Evolutionary conservation across 2,113 vertebrate species (phyloP), one percentile per base, ranked within the genome.

Genomic region (Tinamus guttatus): DNA sequence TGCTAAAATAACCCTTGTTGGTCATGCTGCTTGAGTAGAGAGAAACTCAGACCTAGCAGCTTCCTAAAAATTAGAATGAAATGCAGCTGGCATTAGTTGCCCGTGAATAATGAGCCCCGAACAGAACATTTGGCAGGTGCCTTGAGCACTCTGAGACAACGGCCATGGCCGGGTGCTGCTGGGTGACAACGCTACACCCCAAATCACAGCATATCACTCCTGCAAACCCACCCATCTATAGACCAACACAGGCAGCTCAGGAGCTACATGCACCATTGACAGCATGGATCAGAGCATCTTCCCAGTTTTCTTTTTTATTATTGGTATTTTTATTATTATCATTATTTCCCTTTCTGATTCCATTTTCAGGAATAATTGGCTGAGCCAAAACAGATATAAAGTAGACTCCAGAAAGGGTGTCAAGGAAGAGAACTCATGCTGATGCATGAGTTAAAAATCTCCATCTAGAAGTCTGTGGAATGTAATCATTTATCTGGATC

Each of bases 51-150:
- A 21, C 45, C 65, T 51, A 45, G 47, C 18, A 62, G 56, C 13
- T 89, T 68, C 60, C 64, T 64, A 93, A 94, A 92, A 94, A 80
- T 68, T 56, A 82, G 63, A 85, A 73, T 87, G 60, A 87, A 87
- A 64, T 54, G 65, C 1, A 85, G 75, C 51, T 91, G 89, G 38
- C 58, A 73, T 87, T 87, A 94, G 77, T 78, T 76, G 85, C 52
- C 34, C 69, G 70, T 78, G 81, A 93, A 67, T 89, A 91, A 90
- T 8, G 11, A 58, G 45, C 69, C 12, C 81, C 28, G 51, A 87
- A 16, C 19, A 91, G 51, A 40, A 38, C 24, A 5, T 25, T n/a
- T 30, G 85, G 74, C 4, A 2, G 15, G 56, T 8, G 5, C 41
- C 10, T 27, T 11, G 27, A 85, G 59, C 58, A 19, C 6, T 75